phyloP scores from a whole-genome alignment of 2,113 vertebrate genomes.

The Psittacara wagleri region DNA sequence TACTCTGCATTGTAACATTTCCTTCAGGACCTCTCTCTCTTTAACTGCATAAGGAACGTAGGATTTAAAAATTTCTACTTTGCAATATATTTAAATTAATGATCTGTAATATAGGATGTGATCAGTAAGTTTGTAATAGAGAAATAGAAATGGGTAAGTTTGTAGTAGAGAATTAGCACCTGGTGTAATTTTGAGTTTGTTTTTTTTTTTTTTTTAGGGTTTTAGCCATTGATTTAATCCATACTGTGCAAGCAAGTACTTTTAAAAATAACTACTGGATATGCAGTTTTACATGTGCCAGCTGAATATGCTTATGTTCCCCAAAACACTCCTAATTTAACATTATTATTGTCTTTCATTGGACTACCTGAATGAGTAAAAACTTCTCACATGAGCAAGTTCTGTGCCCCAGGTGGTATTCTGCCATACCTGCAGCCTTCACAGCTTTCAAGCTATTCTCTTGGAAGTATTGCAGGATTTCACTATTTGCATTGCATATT shows the following conservation, averaged over 20 bases:
- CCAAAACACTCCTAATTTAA: not conserved
- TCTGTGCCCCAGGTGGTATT: not conserved
- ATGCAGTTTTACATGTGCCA: not conserved
- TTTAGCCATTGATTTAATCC: not conserved
- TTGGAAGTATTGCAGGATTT: not conserved
- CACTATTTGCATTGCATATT: not conserved
- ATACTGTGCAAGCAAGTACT: not conserved
- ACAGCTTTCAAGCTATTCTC: not conserved
- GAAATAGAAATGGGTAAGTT: not conserved
- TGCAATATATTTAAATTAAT: not conserved
- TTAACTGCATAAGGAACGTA: not conserved
- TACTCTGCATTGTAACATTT: not conserved
- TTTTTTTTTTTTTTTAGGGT: rapidly evolving
- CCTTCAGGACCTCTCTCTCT: not conserved
- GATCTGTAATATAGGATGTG: not conserved
- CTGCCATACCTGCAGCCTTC: not conserved
- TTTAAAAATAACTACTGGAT: not conserved
- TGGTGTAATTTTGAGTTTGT: not conserved
- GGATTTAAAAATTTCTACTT: not conserved
- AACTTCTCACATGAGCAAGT: not conserved
- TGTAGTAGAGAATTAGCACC: not conserved
- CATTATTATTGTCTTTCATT: not conserved
- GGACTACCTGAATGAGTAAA: not conserved
- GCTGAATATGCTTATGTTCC: not conserved
- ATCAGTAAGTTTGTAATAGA: not conserved